These are phyloP conservation scores for Parambassis ranga DNA, from an alignment of 2,797 vertebrate genomes.

Conservation along the genomic window DNA sequence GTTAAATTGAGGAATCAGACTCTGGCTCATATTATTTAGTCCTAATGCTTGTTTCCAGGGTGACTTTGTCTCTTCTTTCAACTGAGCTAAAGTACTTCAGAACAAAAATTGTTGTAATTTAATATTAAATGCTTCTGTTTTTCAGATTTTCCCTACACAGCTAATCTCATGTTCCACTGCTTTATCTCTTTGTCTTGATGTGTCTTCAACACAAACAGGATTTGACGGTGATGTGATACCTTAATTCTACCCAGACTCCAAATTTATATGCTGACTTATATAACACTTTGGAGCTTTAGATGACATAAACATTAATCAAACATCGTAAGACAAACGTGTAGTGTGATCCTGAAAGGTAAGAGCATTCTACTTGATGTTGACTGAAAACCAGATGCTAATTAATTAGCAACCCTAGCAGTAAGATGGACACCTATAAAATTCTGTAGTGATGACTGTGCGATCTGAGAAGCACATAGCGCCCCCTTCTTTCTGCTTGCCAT, in stretches of 20 bases:
- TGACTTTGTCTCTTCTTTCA: slow-evolving; percentile 66
- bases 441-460: too few relatives aligned
- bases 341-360: too few relatives aligned
- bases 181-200: slow-evolving; percentile 59
- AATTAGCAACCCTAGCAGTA: not conserved
- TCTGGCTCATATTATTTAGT: slow-evolving; percentile 67
- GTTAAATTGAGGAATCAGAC: slow-evolving; percentile 63
- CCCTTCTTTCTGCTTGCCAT: too few relatives aligned
- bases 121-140: slow-evolving; percentile 67
- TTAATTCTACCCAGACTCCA: slow-evolving; percentile 1
- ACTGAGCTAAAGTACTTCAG: slow-evolving; percentile 44
- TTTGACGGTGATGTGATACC: slow-evolving; percentile 39
- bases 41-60: slow-evolving; percentile 65
- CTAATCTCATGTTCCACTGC: slow-evolving; percentile 67
- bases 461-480: too few relatives aligned
- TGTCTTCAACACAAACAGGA: slow-evolving; percentile 28
- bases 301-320: not conserved
- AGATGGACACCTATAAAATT: not conserved
- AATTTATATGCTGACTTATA: slow-evolving; percentile 3
- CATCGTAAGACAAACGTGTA: too few relatives aligned
- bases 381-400: not conserved
- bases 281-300: not conserved
- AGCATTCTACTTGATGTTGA: not conserved
- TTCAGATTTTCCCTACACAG: slow-evolving; percentile 40
- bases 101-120: slow-evolving; percentile 60